A percentile compares a stretch with the other conserved stretches of the same genome.
phyloP scores from a whole-genome alignment of 2,797 vertebrate species.

The Bradypodion pumilum region DNA sequence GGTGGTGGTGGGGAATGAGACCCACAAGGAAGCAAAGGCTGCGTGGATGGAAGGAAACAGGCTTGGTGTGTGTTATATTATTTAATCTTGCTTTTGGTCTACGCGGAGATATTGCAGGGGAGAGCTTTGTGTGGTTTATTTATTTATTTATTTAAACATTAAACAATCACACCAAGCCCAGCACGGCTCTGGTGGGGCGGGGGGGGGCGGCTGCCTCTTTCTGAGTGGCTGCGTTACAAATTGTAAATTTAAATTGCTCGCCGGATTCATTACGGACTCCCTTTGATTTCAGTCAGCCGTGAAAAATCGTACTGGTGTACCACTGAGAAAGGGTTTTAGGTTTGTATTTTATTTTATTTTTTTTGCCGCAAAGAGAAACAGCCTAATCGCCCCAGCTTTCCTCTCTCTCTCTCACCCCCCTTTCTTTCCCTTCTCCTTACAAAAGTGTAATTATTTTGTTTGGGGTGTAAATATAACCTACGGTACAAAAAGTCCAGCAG shows the following conservation, averaged over 20 bases:
- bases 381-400: slow-evolving; percentile 77
- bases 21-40: too few relatives aligned
- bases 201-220: slow-evolving; percentile 23
- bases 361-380: slow-evolving; percentile 78
- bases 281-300: slow-evolving; percentile 86
- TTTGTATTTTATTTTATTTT: too few relatives aligned
- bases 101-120: neutral
- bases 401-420: neutral
- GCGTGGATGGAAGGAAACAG: too few relatives aligned
- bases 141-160: slow-evolving; percentile 73
- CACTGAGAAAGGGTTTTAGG: slow-evolving; percentile 80
- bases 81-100: slow-evolving; percentile 27
- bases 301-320: slow-evolving; percentile 85
- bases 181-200: slow-evolving; percentile 63
- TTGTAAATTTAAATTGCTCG: slow-evolving; percentile 87
- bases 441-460: slow-evolving; percentile 84
- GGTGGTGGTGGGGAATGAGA: too few relatives aligned
- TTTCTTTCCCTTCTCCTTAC: slow-evolving; percentile 20
- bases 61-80: neutral
- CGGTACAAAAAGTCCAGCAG: slow-evolving; percentile 68
- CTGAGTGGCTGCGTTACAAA: slow-evolving; percentile 83
- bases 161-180: slow-evolving; percentile 78
- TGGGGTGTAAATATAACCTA: slow-evolving; percentile 80
- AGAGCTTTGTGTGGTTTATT: too few relatives aligned
- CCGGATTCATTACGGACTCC: slow-evolving; percentile 85